These are phyloP conservation scores for Drosophila orosa DNA, from an alignment of 1,140 invertebrate genomes.

Conservation along the genomic window DNA sequence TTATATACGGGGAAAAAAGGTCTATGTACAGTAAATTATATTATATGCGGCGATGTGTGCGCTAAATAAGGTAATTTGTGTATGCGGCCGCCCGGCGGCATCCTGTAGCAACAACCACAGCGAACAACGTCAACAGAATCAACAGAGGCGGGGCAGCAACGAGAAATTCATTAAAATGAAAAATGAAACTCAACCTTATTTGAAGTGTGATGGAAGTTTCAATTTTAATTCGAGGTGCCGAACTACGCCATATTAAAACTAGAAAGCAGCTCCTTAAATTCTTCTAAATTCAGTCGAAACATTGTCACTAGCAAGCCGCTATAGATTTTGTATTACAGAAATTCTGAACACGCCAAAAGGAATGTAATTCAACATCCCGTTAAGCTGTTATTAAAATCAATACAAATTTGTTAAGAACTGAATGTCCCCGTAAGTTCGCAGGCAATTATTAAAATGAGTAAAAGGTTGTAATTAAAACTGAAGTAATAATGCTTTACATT, in stretches of 20 bases:
- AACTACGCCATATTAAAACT: constrained; percentile 1
- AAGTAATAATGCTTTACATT: background rate
- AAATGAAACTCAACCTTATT: constrained; percentile 80
- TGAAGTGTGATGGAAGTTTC: constrained; percentile 54
- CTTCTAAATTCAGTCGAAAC: constrained; percentile 33
- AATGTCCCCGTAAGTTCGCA: no score
- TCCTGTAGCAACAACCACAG: constrained; percentile 36
- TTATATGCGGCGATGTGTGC: constrained; percentile 78
- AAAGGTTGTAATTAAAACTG: background rate
- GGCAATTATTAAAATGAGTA: background rate
- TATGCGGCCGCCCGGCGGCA: constrained; percentile 64
- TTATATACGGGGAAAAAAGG: constrained; percentile 57
- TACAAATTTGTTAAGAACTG: background rate
- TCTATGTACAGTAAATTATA: constrained; percentile 82
- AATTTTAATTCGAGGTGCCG: constrained; percentile 9
- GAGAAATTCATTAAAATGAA: constrained; percentile 82
- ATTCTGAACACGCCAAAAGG: background rate
- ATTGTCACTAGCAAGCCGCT: background rate
- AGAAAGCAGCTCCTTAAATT: constrained; percentile 39
- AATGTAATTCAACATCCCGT: background rate
- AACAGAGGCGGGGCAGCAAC: constrained; percentile 48
- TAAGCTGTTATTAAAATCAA: background rate
- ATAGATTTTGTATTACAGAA: no score
- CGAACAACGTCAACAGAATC: constrained; percentile 51
- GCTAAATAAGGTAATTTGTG: constrained; percentile 82